phyloP scores from a whole-genome alignment of 2,888 invertebrate species.

The Neoascia interrupta region DNA sequence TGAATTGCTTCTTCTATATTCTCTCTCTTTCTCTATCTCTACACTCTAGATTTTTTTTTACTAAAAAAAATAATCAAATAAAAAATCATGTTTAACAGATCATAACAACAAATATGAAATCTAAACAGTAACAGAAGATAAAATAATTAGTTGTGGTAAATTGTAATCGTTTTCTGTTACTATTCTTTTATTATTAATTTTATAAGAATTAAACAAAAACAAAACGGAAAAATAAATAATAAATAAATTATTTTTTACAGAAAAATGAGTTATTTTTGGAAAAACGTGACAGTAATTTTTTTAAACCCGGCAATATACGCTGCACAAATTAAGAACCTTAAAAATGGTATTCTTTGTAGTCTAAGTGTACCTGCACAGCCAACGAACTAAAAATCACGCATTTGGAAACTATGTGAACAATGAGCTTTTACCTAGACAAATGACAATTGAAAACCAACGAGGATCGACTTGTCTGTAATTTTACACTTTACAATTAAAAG shows the following conservation, averaged over 20 bases:
- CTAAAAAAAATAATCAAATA: conserved; percentile 15
- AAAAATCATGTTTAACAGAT: conserved; percentile 12
- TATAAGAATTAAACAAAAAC: conserved; percentile 61
- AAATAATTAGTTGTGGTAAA: conserved; percentile 51
- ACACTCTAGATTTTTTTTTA: conserved; percentile 41
- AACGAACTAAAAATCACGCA: no score
- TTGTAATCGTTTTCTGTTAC: conserved; percentile 62
- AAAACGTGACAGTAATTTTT: no score
- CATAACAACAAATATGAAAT: conserved; percentile 20
- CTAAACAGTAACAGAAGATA: conserved; percentile 29
- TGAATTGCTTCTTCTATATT: no score
- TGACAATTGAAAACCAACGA: no score
- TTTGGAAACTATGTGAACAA: no score
- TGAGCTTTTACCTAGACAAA: no score
- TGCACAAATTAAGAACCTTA: no score
- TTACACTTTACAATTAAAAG: no score
- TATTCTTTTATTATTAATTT: conserved; percentile 68
- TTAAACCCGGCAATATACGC: no score
- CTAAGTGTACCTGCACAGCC: no score
- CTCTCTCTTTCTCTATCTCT: conserved; percentile 22
- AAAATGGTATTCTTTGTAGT: no score
- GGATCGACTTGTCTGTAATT: no score
- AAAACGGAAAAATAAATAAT: conserved; percentile 46
- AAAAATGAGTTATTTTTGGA: conserved; percentile 46
- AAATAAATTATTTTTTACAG: conserved; percentile 72